Conservation (phyloP, 2,888 invertebrate genomes). For the Allolobophora icterica region DNA sequence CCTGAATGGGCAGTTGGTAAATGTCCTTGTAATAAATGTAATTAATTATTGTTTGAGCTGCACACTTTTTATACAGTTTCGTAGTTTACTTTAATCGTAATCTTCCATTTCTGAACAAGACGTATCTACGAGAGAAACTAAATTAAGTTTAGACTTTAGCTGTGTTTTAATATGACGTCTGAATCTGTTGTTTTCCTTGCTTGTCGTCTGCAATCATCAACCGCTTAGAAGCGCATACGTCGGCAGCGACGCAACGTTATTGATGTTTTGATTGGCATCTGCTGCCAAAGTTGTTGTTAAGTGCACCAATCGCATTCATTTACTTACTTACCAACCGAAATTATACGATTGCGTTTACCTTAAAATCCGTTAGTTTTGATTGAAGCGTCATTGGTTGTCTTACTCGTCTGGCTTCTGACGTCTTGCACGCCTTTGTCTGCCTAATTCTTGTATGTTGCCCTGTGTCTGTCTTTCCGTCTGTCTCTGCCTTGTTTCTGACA, state of each 20-base stretch:
- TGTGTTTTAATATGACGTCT: background rate
- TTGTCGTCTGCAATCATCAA: background rate
- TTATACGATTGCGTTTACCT: constrained; percentile 8
- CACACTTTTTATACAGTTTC: constrained; percentile 12
- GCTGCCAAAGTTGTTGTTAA: background rate
- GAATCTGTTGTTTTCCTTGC: background rate
- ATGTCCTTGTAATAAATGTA: background rate
- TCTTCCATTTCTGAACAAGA: background rate
- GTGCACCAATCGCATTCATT: background rate
- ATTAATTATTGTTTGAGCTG: background rate
- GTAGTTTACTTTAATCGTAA: background rate
- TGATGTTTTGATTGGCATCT: background rate
- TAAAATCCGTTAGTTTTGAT: background rate
- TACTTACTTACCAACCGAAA: background rate
- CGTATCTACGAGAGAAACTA: background rate
- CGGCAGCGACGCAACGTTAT: background rate
- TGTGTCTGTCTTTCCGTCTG: background rate
- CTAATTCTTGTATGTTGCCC: background rate
- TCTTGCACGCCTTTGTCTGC: background rate
- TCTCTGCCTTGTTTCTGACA: too few relatives aligned
- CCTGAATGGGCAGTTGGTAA: background rate
- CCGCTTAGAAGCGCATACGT: background rate
- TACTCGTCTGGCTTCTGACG: background rate
- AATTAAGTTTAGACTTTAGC: background rate
- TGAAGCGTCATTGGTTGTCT: background rate